Evolutionary conservation across 2,113 vertebrate species (phyloP).

Genomic region (Coptodon rendalli): DNA sequence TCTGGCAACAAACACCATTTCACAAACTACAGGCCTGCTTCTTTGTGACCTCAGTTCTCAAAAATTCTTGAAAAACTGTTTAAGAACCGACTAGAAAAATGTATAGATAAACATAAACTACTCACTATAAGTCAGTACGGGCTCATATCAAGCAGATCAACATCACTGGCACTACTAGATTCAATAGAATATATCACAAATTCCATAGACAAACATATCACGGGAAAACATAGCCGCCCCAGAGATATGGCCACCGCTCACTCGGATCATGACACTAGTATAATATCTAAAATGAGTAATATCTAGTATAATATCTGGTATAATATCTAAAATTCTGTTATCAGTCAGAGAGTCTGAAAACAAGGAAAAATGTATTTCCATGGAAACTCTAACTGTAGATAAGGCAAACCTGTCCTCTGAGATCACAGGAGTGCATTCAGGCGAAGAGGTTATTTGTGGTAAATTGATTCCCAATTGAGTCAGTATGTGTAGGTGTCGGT

Average conservation of each 20-base stretch:
- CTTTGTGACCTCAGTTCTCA: background rate
- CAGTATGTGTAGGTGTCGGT: background rate
- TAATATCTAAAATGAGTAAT: background rate
- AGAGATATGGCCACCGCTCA: background rate
- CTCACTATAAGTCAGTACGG: background rate
- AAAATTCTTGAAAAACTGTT: background rate
- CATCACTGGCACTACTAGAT: background rate
- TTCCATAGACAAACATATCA: background rate
- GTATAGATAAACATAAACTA: background rate
- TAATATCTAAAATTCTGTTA: background rate
- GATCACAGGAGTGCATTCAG: background rate
- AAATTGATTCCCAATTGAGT: background rate
- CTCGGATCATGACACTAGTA: background rate
- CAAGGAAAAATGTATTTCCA: background rate
- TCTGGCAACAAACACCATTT: background rate
- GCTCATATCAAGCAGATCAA: background rate
- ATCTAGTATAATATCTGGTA: no score
- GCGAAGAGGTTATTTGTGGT: background rate
- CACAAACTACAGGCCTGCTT: background rate
- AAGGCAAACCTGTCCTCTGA: background rate
- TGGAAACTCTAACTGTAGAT: background rate
- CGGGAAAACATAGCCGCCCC: rapidly evolving
- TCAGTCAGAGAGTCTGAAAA: background rate
- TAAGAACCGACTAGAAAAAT: background rate
- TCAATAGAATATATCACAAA: background rate